Evolutionary conservation across 2,888 invertebrate genomes (phyloP).

Genomic region (Nipponacmea schrenckii): DNA sequence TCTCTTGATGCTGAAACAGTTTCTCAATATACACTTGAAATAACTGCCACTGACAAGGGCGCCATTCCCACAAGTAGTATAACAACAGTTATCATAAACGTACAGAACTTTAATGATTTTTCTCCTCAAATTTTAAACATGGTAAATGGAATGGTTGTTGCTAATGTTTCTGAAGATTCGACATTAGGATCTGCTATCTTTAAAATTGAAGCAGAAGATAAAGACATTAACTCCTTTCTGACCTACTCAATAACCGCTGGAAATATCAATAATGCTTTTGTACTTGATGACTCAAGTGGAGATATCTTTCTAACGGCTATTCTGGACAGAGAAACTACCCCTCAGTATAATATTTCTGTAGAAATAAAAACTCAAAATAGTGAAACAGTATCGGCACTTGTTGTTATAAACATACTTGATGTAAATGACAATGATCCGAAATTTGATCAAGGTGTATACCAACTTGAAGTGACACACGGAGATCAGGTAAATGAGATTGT

Average conservation of each 20-base stretch:
- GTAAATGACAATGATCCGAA: constrained; percentile 79
- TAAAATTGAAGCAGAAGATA: constrained; percentile 24
- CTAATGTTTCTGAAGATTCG: neutral
- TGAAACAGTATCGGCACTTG: constrained; percentile 28
- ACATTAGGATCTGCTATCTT: neutral
- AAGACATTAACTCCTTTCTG: constrained; percentile 33
- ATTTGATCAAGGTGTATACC: constrained; percentile 76
- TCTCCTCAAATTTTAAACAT: neutral
- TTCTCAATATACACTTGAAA: constrained; percentile 19
- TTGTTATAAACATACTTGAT: constrained; percentile 82
- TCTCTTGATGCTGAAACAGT: constrained; percentile 26
- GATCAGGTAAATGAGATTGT: constrained; percentile 85
- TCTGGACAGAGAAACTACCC: constrained; percentile 81
- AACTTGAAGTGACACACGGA: constrained; percentile 88
- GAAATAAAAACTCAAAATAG: constrained; percentile 30
- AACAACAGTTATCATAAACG: constrained; percentile 35
- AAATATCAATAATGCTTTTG: constrained; percentile 31
- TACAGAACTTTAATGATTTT: constrained; percentile 18
- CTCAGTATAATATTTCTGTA: constrained; percentile 36
- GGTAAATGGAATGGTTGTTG: neutral
- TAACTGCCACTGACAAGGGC: constrained; percentile 45
- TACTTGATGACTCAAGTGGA: constrained; percentile 30
- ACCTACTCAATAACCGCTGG: constrained; percentile 32
- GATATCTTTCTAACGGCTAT: constrained; percentile 83
- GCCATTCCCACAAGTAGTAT: constrained; percentile 34